phyloP scores from a whole-genome alignment of 2,888 invertebrate genomes.

The Chymomyza amoena region DNA sequence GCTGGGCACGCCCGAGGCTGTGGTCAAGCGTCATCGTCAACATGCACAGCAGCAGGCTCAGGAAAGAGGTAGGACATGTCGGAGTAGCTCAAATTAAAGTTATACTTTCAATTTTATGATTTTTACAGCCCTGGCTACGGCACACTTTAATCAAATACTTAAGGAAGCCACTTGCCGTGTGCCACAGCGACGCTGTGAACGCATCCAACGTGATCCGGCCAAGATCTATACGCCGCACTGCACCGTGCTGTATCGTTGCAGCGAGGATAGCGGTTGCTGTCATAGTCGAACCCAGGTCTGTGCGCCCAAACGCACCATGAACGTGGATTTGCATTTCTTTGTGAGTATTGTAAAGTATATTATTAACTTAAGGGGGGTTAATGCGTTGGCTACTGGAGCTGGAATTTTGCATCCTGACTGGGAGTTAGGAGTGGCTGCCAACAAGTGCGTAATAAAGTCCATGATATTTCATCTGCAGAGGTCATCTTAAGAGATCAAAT shows the following conservation, averaged over 20 bases:
- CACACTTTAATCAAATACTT: conserved; percentile 68
- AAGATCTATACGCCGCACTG: conserved; percentile 91
- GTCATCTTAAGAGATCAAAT: too few relatives aligned
- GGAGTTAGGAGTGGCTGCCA: too few relatives aligned
- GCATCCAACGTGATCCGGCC: conserved; percentile 82
- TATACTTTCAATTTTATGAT: neutral
- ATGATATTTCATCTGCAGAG: too few relatives aligned
- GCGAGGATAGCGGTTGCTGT: conserved; percentile 94
- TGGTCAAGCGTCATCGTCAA: conserved; percentile 65
- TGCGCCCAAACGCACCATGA: conserved; percentile 86
- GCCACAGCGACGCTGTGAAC: conserved; percentile 88
- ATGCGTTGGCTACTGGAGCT: neutral
- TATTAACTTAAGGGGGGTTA: too few relatives aligned
- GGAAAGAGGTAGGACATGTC: conserved; percentile 59
- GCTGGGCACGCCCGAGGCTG: conserved; percentile 72
- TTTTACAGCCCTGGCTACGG: conserved; percentile 70
- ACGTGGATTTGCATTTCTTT: conserved; percentile 87
- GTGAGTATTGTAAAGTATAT: conserved; percentile 82
- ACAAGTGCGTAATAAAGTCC: too few relatives aligned
- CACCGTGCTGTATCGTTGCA: conserved; percentile 91
- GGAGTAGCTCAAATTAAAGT: neutral
- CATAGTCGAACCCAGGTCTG: conserved; percentile 85
- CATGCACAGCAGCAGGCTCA: conserved; percentile 64
- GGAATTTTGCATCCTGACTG: too few relatives aligned
- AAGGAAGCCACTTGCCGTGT: conserved; percentile 70